Evolutionary conservation across 2,888 invertebrate genomes (phyloP), one percentile per base, ranked within the genome.

Genomic region (Alentia gelatinosa): DNA sequence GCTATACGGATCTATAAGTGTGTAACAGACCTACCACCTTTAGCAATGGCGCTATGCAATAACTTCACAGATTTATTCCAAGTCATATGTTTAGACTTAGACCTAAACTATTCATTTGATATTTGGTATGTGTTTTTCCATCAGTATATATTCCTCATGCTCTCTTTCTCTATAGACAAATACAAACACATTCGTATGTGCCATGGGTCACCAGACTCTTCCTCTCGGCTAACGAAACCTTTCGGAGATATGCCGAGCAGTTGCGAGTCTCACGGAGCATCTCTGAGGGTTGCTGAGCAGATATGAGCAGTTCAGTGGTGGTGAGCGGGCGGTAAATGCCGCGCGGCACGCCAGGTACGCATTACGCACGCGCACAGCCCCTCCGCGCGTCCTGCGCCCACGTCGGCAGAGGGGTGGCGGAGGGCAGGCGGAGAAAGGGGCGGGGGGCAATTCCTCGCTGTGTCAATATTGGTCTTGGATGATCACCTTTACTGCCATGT

Each of bases 401-500:
- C 68, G 12, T n/a, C 15, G 15, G 5, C 12, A n/a, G 30, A 68
- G 68, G 68, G 23, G 68, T 30, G 68, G 9, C 9, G n/a, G 63
- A 12, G 56, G 56, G 5, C 5, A 12, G n/a, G 56, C n/a, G n/a
- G n/a, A n/a, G n/a, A n/a, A n/a, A 56, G 56, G 56, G 68, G 5
- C 30, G 68, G 68, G 68, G 30, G 68, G 68, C 68, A 68, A 56
- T 56, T 19, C 3, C 56, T n/a, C 56, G 56, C 56, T 19, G 19
- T 68, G 68, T 68, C 68, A 68, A 68, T 68, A 68, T 68, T 68
- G 15, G 68, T 68, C 68, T 68, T 30, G 26, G 68, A 47, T 68
- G 30, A 68, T 68, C 68, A 68, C 68, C 68, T 30, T 30, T 3
- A 68, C 68, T 3, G 68, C 68, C 68, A 30, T 1, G 19, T n/a